A percentile compares a stretch with the other conserved stretches of the same genome.
phyloP scores from a whole-genome alignment of 2,888 invertebrate species.

The Eumerus sabulonum region DNA sequence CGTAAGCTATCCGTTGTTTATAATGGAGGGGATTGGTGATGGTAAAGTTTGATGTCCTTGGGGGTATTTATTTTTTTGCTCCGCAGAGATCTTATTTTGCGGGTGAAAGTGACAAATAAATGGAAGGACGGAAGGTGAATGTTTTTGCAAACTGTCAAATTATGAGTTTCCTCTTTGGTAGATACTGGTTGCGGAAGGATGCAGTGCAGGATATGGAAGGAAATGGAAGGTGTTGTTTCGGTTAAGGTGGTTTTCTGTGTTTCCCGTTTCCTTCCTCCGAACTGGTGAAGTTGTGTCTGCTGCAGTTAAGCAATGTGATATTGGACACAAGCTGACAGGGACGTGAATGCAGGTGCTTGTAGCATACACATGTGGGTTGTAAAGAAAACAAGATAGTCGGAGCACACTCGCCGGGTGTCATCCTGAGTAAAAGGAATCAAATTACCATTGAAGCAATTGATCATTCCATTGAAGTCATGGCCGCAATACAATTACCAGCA shows the following conservation, averaged over 20 bases:
- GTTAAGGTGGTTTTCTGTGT: not conserved
- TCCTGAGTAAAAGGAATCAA: too few species aligned
- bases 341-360: too few species aligned
- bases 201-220: not conserved
- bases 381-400: too few species aligned
- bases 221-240: not conserved
- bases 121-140: not conserved
- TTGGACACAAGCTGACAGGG: too few species aligned
- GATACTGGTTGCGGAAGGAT: not conserved
- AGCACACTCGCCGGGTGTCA: too few species aligned
- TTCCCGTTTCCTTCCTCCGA: too few species aligned
- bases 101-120: conserved; percentile 1
- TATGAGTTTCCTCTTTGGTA: not conserved
- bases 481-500: too few species aligned
- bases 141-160: conserved; percentile 12
- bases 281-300: too few species aligned
- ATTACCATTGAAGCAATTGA: too few species aligned
- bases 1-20: conserved; percentile 24
- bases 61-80: not conserved
- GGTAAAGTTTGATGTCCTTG: conserved; percentile 16
- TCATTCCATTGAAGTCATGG: too few species aligned
- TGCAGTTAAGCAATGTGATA: not conserved
- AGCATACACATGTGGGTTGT: too few species aligned
- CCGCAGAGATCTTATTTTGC: not conserved
- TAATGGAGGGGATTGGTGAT: not conserved